Evolutionary conservation across 2,888 invertebrate species (phyloP), one percentile per base, ranked within the genome.

Genomic region (Asteroscopus sphinx): DNA sequence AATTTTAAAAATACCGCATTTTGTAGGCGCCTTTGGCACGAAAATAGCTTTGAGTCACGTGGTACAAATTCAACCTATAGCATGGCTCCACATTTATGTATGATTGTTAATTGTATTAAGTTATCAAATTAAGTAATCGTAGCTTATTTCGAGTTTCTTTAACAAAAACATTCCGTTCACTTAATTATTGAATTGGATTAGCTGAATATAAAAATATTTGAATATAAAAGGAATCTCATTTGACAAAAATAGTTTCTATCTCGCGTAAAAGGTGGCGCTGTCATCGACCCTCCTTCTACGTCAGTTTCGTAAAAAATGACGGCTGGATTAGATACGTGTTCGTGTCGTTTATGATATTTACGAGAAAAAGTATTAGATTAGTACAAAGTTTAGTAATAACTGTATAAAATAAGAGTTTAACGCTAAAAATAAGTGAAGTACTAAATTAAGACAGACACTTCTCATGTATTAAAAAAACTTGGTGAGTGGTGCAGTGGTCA

Each of bases 1-100:
- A 89, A 85, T 89, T 94, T 94, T 94, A 94, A 94, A 94, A 94
- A 94, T 94, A 94, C 94, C 94, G 94, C 94, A 91, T 87, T 94
- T 94, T 92, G 89, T 91, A 87, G 88, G 91, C 93, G 92, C 92
- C 89, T 91, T 80, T 82, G 80, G 85, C 84, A 90, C 90, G 75
- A 84, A 94, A 94, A 94, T 94, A 94, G 91, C 90, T 84, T 84
- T 80, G 72, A 73, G 82, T 94, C 94, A 94, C 94, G 93, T 94
- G 94, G 90, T 91, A 88, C 86, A 80, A 69, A 77, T 77, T 85
- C 89, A 80, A 90, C 94, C 94, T 93, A 94, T 94, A 82, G 88
- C 77, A 88, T 84, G 77, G 89, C 91, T 92, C 93, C 94, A 94
- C 94, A 94, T 94, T 94, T 84, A 82, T 90, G 76, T 79, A 68